Evolutionary conservation across 2,113 vertebrate genomes (phyloP).

Genomic region (Grallaria varia): DNA sequence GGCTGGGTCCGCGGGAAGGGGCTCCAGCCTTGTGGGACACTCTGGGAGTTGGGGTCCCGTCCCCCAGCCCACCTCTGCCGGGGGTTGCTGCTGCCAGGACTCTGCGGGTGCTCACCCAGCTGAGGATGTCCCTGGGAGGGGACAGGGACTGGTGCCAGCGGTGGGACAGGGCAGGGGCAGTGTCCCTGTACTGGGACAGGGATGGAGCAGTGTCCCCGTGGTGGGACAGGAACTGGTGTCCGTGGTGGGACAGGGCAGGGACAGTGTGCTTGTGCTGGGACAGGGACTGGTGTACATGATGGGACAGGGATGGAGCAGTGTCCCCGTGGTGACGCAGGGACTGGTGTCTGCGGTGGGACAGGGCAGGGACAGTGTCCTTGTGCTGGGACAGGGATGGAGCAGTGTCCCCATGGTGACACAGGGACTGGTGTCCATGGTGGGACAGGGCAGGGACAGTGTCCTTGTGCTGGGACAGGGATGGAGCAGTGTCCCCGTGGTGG

Average conservation of each 20-base stretch:
- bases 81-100: not conserved
- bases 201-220: too few relatives aligned
- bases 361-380: not conserved
- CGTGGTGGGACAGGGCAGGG: too few relatives aligned
- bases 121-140: not conserved
- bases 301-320: not conserved
- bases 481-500: not conserved
- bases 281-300: rapidly evolving
- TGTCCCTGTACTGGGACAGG: too few relatives aligned
- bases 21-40: too few relatives aligned
- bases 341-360: not conserved
- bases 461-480: rapidly evolving
- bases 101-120: not conserved
- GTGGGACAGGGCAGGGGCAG: not conserved
- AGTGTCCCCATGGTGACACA: rapidly evolving
- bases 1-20: rapidly evolving
- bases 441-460: rapidly evolving
- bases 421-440: too few relatives aligned
- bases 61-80: rapidly evolving
- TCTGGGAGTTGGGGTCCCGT: not conserved
- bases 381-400: not conserved
- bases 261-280: not conserved
- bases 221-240: too few relatives aligned
- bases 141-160: not conserved
- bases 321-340: not conserved